phyloP scores from a whole-genome alignment of 2,797 vertebrate species.

The Borostomias antarcticus region DNA sequence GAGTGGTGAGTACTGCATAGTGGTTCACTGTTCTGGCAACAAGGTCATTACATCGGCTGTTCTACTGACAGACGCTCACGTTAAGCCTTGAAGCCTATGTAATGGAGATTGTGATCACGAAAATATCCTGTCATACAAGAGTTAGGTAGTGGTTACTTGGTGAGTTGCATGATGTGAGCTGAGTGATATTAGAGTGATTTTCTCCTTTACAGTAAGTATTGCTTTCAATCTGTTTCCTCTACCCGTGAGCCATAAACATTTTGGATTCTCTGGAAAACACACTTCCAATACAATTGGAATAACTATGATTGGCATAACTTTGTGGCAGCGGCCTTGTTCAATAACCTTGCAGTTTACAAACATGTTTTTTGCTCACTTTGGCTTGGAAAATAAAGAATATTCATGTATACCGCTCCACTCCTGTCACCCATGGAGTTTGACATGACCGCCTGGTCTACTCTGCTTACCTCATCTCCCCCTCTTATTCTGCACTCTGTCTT shows the following conservation, averaged over 20 bases:
- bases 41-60: not conserved
- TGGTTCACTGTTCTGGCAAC: not conserved
- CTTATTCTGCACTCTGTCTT: not conserved
- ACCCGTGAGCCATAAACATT: not conserved
- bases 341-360: not conserved
- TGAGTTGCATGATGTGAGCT: not conserved
- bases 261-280: not conserved
- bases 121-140: not conserved
- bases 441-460: not conserved
- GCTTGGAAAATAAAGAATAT: not conserved
- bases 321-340: not conserved
- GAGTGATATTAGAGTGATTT: not conserved
- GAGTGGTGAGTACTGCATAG: conserved; percentile 9
- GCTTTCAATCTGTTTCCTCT: not conserved
- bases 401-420: not conserved
- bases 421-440: not conserved
- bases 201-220: not conserved
- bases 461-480: conserved; percentile 5
- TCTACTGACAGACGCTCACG: not conserved
- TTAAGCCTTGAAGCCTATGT: not conserved
- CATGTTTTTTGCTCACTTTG: not conserved
- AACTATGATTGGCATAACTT: not conserved
- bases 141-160: not conserved
- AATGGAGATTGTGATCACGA: not conserved
- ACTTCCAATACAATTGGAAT: not conserved